phyloP scores from a whole-genome alignment of 2,888 invertebrate genomes.

The Neoascia interrupta region DNA sequence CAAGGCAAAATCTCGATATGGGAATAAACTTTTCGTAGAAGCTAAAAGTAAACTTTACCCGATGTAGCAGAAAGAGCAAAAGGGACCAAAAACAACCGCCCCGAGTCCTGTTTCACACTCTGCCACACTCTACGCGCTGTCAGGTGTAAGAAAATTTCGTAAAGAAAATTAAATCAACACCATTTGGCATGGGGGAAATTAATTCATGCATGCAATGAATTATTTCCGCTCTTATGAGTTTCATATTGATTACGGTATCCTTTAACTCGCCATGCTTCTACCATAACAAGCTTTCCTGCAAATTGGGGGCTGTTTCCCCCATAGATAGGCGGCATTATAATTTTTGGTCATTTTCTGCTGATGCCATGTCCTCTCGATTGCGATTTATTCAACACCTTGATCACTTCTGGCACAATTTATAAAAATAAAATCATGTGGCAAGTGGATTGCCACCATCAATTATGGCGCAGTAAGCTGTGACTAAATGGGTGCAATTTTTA shows the following conservation, averaged over 20 bases:
- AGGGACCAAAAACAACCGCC: background rate
- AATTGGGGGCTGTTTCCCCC: too few species aligned
- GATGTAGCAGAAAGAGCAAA: background rate
- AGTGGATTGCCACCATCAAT: too few species aligned
- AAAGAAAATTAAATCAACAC: constrained; percentile 47
- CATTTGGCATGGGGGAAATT: constrained; percentile 31
- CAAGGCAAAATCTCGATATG: too few species aligned
- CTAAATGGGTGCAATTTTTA: too few species aligned
- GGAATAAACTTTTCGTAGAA: too few species aligned
- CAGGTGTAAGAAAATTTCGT: constrained; percentile 17
- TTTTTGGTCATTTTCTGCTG: background rate
- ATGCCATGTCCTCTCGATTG: background rate
- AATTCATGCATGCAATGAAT: constrained; percentile 46
- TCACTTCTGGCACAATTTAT: constrained; percentile 12
- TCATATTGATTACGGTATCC: constrained; percentile 23
- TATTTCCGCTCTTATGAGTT: constrained; percentile 34
- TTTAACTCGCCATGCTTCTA: background rate
- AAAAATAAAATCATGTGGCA: too few species aligned
- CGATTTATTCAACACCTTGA: background rate
- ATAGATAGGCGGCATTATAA: too few species aligned
- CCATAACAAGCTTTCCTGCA: too few species aligned
- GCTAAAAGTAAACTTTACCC: background rate
- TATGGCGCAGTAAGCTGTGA: too few species aligned
- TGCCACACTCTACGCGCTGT: background rate
- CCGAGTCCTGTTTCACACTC: background rate